phyloP scores from a whole-genome alignment of 2,797 vertebrate species.

The Etheostoma perlongum region DNA sequence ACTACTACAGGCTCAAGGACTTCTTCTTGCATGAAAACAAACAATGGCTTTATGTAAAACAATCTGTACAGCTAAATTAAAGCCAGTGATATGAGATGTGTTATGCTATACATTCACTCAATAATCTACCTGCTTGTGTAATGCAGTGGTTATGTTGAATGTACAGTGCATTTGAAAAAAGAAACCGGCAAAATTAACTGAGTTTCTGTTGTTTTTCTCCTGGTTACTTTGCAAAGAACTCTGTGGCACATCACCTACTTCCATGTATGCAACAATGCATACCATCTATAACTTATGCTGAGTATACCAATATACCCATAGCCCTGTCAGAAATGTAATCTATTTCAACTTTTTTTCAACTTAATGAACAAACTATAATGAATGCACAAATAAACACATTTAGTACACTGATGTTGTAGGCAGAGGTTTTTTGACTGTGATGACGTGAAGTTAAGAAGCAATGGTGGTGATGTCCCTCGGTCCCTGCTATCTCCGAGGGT shows the following conservation, averaged over 20 bases:
- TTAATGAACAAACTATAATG: constrained; percentile 23
- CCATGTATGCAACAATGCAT: constrained; percentile 37
- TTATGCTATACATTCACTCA: constrained; percentile 57
- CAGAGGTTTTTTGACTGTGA: constrained; percentile 57
- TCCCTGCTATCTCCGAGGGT: constrained; percentile 35
- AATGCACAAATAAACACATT: constrained; percentile 39
- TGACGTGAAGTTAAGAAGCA: constrained; percentile 44
- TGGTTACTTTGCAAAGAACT: constrained; percentile 50
- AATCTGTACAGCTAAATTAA: constrained; percentile 32
- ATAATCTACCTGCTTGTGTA: constrained; percentile 68
- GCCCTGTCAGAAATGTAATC: constrained; percentile 67
- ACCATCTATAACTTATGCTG: constrained; percentile 66
- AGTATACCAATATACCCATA: constrained; percentile 65
- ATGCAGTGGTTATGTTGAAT: constrained; percentile 51
- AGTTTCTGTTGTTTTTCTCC: constrained; percentile 34
- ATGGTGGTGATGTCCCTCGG: constrained; percentile 16
- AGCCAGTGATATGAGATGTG: constrained; percentile 27
- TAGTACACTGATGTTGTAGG: constrained; percentile 51
- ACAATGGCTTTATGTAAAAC: constrained; percentile 25
- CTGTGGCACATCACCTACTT: constrained; percentile 56
- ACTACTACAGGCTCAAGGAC: constrained; percentile 22
- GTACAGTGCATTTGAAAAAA: constrained; percentile 54
- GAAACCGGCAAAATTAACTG: constrained; percentile 20
- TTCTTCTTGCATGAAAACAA: constrained; percentile 26
- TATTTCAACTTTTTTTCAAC: constrained; percentile 17